Base-by-base conservation (phyloP, 2,888 invertebrate genomes). In the Rhagonycha fulva region DNA sequence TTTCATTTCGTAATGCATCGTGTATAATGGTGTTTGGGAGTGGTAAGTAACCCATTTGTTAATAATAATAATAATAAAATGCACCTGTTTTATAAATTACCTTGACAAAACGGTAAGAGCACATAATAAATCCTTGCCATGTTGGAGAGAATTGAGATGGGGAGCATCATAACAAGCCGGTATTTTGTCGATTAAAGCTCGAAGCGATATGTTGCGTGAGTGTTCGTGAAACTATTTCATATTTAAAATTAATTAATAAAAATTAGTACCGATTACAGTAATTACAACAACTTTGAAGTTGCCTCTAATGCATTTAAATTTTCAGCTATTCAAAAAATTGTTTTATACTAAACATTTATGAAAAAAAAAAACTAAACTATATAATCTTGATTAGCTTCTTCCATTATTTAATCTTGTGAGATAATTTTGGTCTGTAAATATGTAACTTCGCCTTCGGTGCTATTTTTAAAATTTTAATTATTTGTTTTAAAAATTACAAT, bases 131-230 rank as follows among this genome's bases (percentile, higher is more conserved):
- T 72, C 63, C 71, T 60, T 47, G 24, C 66, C 30, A 68, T 10
- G 63, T 12, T 19, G 14, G 30, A 70, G 14, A 74, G 74, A 62
- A 74, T 66, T 60, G 74, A 14, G 60, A 62, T 28, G 63, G 14
- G 68, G 70, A n/a, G 62, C 47, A 61, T 70, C 74, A 74, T 66
- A 74, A 70, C 70, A 63, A 24, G 70, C 26, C 60, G 70, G 60
- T 60, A 62, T 70, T 74, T 74, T 47, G 63, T 74, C 74, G 70
- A 66, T 70, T 28, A 66, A 70, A 74, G 74, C 74, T 74, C 66
- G 74, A 70, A 47, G 69, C 63, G 62, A 70, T 5, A 32, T 63
- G 9, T 19, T 63, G 32, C 63, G 71, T 30, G 71, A 10, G 68
- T 68, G 30, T 14, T 24, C 14, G 68, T 70, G 24, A 32, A 71